Base-by-base conservation (phyloP, 2,888 invertebrate species). In the Drepanosiphum platanoidis region DNA sequence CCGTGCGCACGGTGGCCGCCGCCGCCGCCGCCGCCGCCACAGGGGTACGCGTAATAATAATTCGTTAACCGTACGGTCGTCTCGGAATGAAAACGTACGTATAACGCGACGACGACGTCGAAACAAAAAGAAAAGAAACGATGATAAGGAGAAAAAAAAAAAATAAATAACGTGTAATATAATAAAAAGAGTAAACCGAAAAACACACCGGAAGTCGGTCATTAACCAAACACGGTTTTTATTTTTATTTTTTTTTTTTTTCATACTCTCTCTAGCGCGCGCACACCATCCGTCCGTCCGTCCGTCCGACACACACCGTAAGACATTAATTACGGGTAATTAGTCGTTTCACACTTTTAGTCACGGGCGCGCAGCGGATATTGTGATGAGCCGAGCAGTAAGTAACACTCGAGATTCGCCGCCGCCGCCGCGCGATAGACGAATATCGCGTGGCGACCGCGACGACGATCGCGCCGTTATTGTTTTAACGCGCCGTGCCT, bases 281-380 rank as follows among this genome's bases (percentile, higher is more conserved):
- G 78, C 30, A n/a, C 64, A 27, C 58, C 52, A 22, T 22, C 78
- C 74, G 52, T 22, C 78, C 78, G 79, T 34, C 52, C 52, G 70
- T 27, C 52, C 52, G 52, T 11, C 78, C 42, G 58, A 58, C 80
- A 70, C 80, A 81, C 80, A 71, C 81, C 81, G 74, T 74, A 81
- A 80, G 77, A 77, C 46, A 46, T 86, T 86, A 87, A 88, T 86
- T 87, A 86, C 64, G 86, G 82, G 87, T 87, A 87, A 88, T 87
- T 87, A 87, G 87, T 79, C 87, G 86, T 86, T 87, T 87, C 87
- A 87, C 88, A 87, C 87, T 87, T 86, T 84, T 84, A 84, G 84
- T 84, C 84, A 84, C 84, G 84, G 84, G 68, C 84, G 34, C 58
- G 68, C 84, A 70, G 70, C 84, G 84, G 84, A 84, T 84, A 77